A percentile compares a stretch with the other conserved stretches of the same genome.
phyloP scores from a whole-genome alignment of 2,113 vertebrate genomes.

The Falcunculus frontatus region DNA sequence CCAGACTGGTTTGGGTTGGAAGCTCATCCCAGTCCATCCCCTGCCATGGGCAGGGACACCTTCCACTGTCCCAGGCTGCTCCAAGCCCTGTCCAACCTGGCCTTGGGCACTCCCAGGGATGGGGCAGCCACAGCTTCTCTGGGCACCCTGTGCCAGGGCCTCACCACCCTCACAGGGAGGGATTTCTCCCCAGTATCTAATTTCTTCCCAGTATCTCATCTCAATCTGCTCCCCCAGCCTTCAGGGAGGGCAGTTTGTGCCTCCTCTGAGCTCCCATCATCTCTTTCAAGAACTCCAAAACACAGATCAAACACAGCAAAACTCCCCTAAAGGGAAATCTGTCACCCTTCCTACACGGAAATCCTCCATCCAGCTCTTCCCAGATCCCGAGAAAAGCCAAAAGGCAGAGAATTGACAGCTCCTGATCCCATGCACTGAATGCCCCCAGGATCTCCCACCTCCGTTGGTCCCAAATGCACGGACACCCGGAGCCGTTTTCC shows the following conservation, averaged over 20 bases:
- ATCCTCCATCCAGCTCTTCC: not conserved
- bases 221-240: not conserved
- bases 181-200: not conserved
- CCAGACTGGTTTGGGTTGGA: not conserved
- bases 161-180: accelerated
- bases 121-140: not conserved
- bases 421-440: not conserved
- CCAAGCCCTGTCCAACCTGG: accelerated
- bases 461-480: not conserved
- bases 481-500: not conserved
- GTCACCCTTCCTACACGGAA: not conserved
- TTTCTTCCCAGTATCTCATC: not conserved
- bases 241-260: not conserved
- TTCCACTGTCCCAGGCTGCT: accelerated
- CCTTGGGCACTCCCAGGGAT: not conserved
- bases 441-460: not conserved
- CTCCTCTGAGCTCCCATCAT: not conserved
- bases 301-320: not conserved
- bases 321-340: not conserved
- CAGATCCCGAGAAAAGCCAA: not conserved
- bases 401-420: not conserved
- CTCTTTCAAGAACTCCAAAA: not conserved
- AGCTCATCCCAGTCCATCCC: not conserved
- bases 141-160: not conserved
- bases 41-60: not conserved